Evolutionary conservation across 2,113 vertebrate genomes (phyloP).

Genomic region (Peromyscus leucopus): DNA sequence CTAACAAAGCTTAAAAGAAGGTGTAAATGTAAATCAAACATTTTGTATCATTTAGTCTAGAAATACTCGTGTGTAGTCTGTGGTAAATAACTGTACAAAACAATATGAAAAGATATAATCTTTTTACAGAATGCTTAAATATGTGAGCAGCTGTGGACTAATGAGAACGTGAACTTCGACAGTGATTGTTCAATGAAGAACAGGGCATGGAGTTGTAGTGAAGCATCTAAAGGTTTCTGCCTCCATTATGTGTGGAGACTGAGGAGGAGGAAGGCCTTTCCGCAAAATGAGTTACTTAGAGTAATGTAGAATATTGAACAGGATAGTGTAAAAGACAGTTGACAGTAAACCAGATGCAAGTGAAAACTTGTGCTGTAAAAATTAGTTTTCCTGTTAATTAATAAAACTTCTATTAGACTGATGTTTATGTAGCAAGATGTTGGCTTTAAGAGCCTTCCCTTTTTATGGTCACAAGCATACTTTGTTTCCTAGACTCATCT

Average conservation of each 20-base stretch:
- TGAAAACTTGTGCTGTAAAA: not conserved
- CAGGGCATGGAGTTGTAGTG: not conserved
- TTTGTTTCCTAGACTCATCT: not conserved
- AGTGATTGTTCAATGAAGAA: not conserved
- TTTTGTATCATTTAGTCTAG: not conserved
- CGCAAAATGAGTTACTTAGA: not conserved
- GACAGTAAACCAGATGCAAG: not conserved
- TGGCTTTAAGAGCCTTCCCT: not conserved
- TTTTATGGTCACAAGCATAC: not conserved
- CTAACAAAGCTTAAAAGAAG: not conserved
- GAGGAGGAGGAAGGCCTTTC: not conserved
- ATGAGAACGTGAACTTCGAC: not conserved
- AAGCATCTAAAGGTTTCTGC: not conserved
- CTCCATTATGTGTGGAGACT: not conserved
- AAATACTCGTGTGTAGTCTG: not conserved
- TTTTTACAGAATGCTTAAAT: not conserved
- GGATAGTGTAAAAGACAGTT: not conserved
- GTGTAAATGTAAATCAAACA: not conserved
- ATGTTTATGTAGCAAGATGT: not conserved
- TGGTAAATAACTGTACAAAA: not conserved
- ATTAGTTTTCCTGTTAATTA: not conserved
- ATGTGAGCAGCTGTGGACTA: not conserved
- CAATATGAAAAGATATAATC: not conserved
- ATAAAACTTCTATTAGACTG: conserved; percentile 6
- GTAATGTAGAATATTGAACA: not conserved